Evolutionary conservation across 2,888 invertebrate species (phyloP).

Genomic region (Amphipyra tragopoginis): DNA sequence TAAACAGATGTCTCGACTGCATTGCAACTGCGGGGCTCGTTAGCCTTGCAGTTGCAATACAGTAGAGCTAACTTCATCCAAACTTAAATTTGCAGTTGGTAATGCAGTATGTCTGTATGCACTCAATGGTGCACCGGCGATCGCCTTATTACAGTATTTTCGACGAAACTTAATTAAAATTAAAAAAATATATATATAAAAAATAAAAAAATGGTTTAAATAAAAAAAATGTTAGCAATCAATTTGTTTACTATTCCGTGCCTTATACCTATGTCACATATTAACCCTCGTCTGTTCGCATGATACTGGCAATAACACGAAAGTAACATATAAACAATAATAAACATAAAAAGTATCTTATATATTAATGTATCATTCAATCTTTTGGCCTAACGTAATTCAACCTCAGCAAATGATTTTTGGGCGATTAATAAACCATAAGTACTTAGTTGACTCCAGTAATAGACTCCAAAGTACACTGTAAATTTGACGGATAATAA

Average conservation of each 20-base stretch:
- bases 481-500: too few species aligned
- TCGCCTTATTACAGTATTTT: too few species aligned
- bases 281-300: constrained; percentile 74
- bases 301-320: constrained; percentile 60
- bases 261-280: constrained; percentile 57
- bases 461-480: too few species aligned
- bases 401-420: too few species aligned
- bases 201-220: too few species aligned
- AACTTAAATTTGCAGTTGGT: not conserved
- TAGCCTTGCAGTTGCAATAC: not conserved
- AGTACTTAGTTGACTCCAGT: too few species aligned
- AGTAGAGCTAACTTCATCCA: not conserved
- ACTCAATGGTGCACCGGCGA: not conserved
- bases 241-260: constrained; percentile 75
- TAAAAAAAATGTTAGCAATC: constrained; percentile 15
- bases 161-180: too few species aligned
- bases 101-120: not conserved
- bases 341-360: too few species aligned
- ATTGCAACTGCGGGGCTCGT: not conserved
- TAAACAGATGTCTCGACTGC: not conserved
- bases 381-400: not conserved
- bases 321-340: too few species aligned
- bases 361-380: not conserved
- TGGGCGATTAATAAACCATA: too few species aligned
- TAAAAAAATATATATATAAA: too few species aligned